Conservation (phyloP, 2,888 invertebrate species). For the Oscheius myriophilus region DNA sequence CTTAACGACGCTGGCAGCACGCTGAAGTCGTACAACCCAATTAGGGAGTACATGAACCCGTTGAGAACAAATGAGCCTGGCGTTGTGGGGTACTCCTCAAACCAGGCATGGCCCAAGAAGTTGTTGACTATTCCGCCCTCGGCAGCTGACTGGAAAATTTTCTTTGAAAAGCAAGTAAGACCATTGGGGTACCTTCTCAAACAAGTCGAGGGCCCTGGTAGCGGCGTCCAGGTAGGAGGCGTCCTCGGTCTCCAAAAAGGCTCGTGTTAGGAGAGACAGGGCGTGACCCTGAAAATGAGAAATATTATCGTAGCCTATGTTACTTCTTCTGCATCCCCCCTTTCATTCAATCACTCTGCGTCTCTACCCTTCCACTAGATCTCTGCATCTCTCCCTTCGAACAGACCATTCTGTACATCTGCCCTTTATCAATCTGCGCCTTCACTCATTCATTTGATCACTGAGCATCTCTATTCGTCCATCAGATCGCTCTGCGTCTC, state of each 20-base stretch:
- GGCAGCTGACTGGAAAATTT: slow-evolving; percentile 74
- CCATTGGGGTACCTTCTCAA: slow-evolving; percentile 72
- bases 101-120: slow-evolving; percentile 80
- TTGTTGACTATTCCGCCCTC: slow-evolving; percentile 85
- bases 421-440: too few relatives aligned
- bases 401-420: too few relatives aligned
- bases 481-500: too few relatives aligned
- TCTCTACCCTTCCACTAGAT: too few relatives aligned
- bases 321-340: too few relatives aligned
- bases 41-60: slow-evolving; percentile 95
- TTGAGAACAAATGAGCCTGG: slow-evolving; percentile 95
- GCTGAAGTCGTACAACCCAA: slow-evolving; percentile 89
- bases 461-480: too few relatives aligned
- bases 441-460: too few relatives aligned
- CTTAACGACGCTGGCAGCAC: not conserved
- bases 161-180: not conserved
- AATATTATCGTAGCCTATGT: too few relatives aligned
- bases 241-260: slow-evolving; percentile 82
- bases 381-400: too few relatives aligned
- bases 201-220: slow-evolving; percentile 82
- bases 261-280: slow-evolving; percentile 90
- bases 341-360: too few relatives aligned
- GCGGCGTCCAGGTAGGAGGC: slow-evolving; percentile 84
- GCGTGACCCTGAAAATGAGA: slow-evolving; percentile 81
- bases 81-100: slow-evolving; percentile 96